phyloP scores from a whole-genome alignment of 2,888 invertebrate genomes.

The Lysandra coridon region DNA sequence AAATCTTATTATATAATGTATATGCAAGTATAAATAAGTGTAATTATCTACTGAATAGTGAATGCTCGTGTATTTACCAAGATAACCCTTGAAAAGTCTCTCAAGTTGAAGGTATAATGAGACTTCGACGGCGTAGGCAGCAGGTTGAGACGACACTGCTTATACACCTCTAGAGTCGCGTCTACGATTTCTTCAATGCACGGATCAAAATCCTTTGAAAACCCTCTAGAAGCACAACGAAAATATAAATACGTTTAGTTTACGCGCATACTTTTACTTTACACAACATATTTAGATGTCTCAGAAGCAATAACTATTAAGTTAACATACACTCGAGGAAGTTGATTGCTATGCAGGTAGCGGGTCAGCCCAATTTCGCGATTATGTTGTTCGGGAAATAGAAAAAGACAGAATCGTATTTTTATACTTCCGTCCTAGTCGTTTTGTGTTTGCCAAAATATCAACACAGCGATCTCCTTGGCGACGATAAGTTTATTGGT shows the following conservation, averaged over 20 bases:
- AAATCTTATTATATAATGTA: not conserved
- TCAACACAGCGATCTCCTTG: too few species aligned
- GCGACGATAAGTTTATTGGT: too few species aligned
- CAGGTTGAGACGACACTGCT: slow-evolving; percentile 88
- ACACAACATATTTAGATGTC: too few species aligned
- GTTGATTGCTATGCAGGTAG: too few species aligned
- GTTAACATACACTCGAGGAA: too few species aligned
- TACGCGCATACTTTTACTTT: not conserved
- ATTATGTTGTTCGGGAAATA: too few species aligned
- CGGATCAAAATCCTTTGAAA: slow-evolving; percentile 96
- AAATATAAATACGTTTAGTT: not conserved
- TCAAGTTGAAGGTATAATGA: slow-evolving; percentile 96
- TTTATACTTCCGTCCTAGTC: too few species aligned
- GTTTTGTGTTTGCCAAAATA: too few species aligned
- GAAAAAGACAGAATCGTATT: too few species aligned
- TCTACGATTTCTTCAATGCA: slow-evolving; percentile 93
- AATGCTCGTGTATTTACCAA: slow-evolving; percentile 72
- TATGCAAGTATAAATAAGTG: not conserved
- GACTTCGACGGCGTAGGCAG: slow-evolving; percentile 96
- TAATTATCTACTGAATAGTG: slow-evolving; percentile 25
- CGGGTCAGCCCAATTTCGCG: too few species aligned
- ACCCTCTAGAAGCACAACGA: slow-evolving; percentile 83
- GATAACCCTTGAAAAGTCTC: slow-evolving; percentile 96
- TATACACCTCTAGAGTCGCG: slow-evolving; percentile 93
- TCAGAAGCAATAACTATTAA: too few species aligned